Evolutionary conservation across 2,113 vertebrate species (phyloP), one percentile per base, ranked within the genome.

Genomic region (Dissostichus mawsoni): DNA sequence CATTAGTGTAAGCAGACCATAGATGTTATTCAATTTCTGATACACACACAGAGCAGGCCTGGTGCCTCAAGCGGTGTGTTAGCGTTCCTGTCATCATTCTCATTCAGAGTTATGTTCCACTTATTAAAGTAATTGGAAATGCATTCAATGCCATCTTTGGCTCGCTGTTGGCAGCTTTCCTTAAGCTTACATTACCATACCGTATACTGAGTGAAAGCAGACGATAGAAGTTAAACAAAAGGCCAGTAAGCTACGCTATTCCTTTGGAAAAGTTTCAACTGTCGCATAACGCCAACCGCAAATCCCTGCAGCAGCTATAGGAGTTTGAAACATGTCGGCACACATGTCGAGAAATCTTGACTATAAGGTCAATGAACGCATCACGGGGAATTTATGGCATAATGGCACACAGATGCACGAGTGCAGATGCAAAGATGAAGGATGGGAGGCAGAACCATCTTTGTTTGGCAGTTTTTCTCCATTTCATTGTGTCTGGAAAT

Each of bases 1-100:
- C 50, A 71, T 77, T 44, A 85, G 25, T 3, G 2, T 71, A 52
- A 66, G 67, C 80, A 80, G 64, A 33, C 25, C 53, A 51, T 73
- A 57, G 29, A 11, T 51, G 23, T 80, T 80, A 44, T 80, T 80
- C 9, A 53, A 48, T 82, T 51, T 51, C 11, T 57, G 12, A 4
- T 17, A 41, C 48, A 45, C 25, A 47, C 50, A 69, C 25, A 41
- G 16, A 12, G 13, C 23, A 51, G 51, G 23, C 58, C 44, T 20
- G 45, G 17, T 61, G 20, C 23, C 47, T 50, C 8, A 41, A 45
- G 36, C 1, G 0, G 9, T 51, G 29, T 20, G 20, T 67, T 45
- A 4, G 36, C 29, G 23, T 41, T 23, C 16, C 10, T 18, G 12
- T 29, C 12, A 53, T 51, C 9, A 16, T 62, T 20, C 47, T 18